A percentile compares a stretch with the other conserved stretches of the same genome.
Conservation (phyloP, 1,140 invertebrate species). For the Euwallacea fornicatus region DNA sequence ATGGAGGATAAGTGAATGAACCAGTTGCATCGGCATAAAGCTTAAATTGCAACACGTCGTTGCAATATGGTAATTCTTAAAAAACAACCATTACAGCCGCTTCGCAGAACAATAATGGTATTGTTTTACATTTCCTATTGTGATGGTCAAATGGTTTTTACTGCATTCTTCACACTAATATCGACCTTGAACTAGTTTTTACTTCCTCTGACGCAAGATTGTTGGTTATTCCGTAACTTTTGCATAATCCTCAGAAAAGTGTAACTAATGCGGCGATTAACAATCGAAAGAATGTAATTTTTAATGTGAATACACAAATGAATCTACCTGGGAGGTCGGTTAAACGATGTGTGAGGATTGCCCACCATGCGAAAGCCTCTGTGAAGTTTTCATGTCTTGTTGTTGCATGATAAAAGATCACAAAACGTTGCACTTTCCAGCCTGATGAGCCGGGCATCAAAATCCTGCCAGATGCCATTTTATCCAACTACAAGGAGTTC, state of each 20-base stretch:
- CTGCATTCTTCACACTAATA: background rate
- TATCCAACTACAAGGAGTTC: slow-evolving; percentile 56
- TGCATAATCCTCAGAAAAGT: too few species aligned
- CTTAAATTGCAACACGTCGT: too few species aligned
- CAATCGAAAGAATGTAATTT: too few species aligned
- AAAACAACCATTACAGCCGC: background rate
- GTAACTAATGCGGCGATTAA: background rate
- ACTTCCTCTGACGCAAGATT: background rate
- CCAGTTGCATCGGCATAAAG: too few species aligned
- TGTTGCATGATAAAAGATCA: too few species aligned
- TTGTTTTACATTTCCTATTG: slow-evolving; percentile 6
- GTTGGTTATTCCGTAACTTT: background rate
- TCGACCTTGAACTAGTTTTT: background rate
- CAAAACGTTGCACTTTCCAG: slow-evolving; percentile 53
- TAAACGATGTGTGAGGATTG: too few species aligned
- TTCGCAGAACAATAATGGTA: slow-evolving; percentile 5
- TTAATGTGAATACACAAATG: too few species aligned
- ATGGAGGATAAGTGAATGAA: too few species aligned
- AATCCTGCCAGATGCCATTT: slow-evolving; percentile 56
- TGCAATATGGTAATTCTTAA: too few species aligned
- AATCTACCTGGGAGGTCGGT: too few species aligned
- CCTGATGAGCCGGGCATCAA: slow-evolving; percentile 69
- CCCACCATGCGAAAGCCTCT: too few species aligned
- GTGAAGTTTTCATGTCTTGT: too few species aligned
- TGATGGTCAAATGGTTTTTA: background rate